A percentile compares a stretch with the other conserved stretches of the same genome.
Evolutionary conservation across 2,797 vertebrate species (phyloP).

Genomic region (Sebastes dallii): DNA sequence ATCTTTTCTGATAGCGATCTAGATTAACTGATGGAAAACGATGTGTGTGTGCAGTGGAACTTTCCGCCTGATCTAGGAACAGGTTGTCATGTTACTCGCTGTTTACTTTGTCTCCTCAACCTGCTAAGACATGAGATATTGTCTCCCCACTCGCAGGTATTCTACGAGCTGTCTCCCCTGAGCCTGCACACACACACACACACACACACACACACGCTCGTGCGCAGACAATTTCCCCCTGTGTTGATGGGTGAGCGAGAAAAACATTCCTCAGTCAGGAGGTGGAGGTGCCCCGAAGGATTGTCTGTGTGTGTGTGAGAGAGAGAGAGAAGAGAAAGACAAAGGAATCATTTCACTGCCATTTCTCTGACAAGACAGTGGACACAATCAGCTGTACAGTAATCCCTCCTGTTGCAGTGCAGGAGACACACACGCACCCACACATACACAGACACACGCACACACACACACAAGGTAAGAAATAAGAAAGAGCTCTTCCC

Average conservation of each 20-base stretch:
- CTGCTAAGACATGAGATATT: conserved; percentile 75
- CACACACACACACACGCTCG: conserved; percentile 10
- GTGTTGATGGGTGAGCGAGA: conserved; percentile 75
- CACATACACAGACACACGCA: not conserved
- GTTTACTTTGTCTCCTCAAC: conserved; percentile 77
- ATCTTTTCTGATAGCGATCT: conserved; percentile 18
- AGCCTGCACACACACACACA: conserved; percentile 29
- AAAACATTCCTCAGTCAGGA: conserved; percentile 79
- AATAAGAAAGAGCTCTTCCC: not conserved
- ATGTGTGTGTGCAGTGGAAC: conserved; percentile 33
- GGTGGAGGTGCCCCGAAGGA: conserved; percentile 70
- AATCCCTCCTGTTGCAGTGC: conserved; percentile 29
- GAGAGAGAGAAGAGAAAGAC: conserved; percentile 29
- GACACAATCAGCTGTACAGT: conserved; percentile 34
- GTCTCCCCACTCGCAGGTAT: conserved; percentile 66
- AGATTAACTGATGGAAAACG: conserved; percentile 22
- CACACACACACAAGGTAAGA: not conserved
- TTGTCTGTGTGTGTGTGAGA: conserved; percentile 31
- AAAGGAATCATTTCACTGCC: conserved; percentile 43
- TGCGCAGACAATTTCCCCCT: conserved; percentile 68
- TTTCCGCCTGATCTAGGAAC: conserved; percentile 59
- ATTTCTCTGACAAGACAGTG: conserved; percentile 29
- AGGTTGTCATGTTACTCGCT: conserved; percentile 67
- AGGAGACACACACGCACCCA: conserved; percentile 9
- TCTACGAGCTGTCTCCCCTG: conserved; percentile 58